These are phyloP conservation scores for Congeria kusceri DNA, from an alignment of 2,888 invertebrate genomes.

Conservation along the genomic window DNA sequence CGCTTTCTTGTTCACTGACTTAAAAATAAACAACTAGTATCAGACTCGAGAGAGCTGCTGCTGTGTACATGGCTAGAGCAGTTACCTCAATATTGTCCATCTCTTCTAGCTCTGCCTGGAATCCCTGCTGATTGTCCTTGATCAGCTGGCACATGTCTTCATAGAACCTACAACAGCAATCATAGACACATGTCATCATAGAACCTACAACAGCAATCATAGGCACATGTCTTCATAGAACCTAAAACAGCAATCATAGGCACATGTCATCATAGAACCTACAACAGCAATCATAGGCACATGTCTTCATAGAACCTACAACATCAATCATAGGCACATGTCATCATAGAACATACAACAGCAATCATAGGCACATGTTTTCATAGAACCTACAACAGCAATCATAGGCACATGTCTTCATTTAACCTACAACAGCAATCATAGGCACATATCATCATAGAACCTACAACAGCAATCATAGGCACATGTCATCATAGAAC, in stretches of 20 bases:
- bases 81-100: slow-evolving; percentile 71
- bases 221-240: slow-evolving; percentile 3
- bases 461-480: slow-evolving; percentile 86
- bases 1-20: too few relatives aligned
- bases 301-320: slow-evolving; percentile 85
- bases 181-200: not conserved
- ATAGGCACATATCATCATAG: slow-evolving; percentile 90
- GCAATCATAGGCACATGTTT: not conserved
- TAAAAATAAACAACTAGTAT: too few relatives aligned
- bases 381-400: not conserved
- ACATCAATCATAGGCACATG: not conserved
- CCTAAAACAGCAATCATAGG: not conserved
- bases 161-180: slow-evolving; percentile 88
- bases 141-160: slow-evolving; percentile 94
- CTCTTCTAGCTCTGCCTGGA: slow-evolving; percentile 75
- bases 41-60: too few relatives aligned
- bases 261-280: too few relatives aligned
- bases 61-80: too few relatives aligned
- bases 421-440: too few relatives aligned
- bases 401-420: too few relatives aligned
- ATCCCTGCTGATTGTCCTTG: slow-evolving; percentile 91
- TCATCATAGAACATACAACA: not conserved
- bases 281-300: too few relatives aligned
- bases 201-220: not conserved
- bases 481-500: not conserved